A percentile compares a stretch with the other conserved stretches of the same genome.
phyloP scores from a whole-genome alignment of 1,140 invertebrate genomes.

The Drosophila rhopaloa region DNA sequence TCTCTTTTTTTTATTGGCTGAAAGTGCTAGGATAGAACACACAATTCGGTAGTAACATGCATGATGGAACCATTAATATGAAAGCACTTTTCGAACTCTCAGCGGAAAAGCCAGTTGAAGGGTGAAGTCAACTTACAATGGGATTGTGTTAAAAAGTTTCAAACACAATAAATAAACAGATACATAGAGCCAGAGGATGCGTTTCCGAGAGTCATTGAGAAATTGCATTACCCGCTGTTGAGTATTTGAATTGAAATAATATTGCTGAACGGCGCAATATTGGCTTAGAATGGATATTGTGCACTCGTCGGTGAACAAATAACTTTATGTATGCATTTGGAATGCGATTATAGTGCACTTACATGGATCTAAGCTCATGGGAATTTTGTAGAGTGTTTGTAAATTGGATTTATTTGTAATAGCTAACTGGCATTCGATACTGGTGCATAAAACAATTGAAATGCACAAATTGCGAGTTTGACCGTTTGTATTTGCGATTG shows the following conservation, averaged over 20 bases:
- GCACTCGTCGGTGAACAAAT: conserved; percentile 48
- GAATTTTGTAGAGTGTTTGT: conserved; percentile 1
- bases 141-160: conserved; percentile 44
- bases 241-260: conserved; percentile 54
- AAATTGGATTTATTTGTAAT: conserved; percentile 34
- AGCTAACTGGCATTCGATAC: conserved; percentile 8
- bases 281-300: conserved; percentile 54
- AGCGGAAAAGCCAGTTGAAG: conserved; percentile 9
- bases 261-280: conserved; percentile 50
- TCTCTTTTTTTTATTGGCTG: conserved; percentile 18
- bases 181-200: conserved; percentile 6
- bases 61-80: conserved; percentile 19
- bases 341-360: conserved; percentile 31
- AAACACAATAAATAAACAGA: conserved; percentile 33
- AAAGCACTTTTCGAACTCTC: conserved; percentile 24
- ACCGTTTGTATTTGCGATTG: background rate
- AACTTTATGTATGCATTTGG: conserved; percentile 28
- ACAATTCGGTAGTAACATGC: conserved; percentile 19
- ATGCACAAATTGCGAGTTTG: conserved; percentile 2
- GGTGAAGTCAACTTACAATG: conserved; percentile 17
- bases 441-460: conserved; percentile 22
- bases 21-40: conserved; percentile 11
- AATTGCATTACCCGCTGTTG: conserved; percentile 52
- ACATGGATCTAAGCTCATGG: conserved; percentile 9
- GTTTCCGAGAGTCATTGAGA: conserved; percentile 18